These are phyloP conservation scores for Chaunax sp. DNA, from an alignment of 2,797 vertebrate species.

Conservation along the genomic window DNA sequence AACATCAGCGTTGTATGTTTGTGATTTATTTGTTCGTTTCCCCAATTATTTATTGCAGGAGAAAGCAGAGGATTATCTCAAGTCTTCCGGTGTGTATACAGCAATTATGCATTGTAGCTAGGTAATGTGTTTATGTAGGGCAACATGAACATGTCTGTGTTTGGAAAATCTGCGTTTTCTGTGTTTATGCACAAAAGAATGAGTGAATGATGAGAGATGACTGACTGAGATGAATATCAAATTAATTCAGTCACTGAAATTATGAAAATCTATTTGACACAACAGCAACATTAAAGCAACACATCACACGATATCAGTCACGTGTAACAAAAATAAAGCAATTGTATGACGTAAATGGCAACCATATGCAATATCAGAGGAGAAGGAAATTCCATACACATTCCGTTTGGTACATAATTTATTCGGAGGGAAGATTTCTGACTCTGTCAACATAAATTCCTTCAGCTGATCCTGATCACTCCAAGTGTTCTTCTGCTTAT, in stretches of 20 bases:
- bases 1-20: conserved; percentile 16
- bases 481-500: background rate
- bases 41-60: conserved; percentile 24
- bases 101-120: conserved; percentile 21
- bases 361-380: background rate
- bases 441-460: background rate
- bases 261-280: background rate
- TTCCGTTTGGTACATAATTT: background rate
- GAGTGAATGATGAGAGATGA: conserved; percentile 18
- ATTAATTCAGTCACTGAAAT: conserved; percentile 2
- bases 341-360: background rate
- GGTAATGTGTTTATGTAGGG: conserved; percentile 25
- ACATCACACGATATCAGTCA: background rate
- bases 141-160: conserved; percentile 28
- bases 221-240: background rate
- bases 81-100: conserved; percentile 14
- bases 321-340: background rate
- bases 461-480: background rate
- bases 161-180: conserved; percentile 27
- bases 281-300: background rate
- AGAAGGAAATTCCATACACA: background rate
- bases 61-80: conserved; percentile 1
- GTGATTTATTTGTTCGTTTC: conserved; percentile 16
- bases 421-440: background rate
- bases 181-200: conserved; percentile 23